phyloP scores from a whole-genome alignment of 2,888 invertebrate genomes.

The Dastarcus helophoroides region DNA sequence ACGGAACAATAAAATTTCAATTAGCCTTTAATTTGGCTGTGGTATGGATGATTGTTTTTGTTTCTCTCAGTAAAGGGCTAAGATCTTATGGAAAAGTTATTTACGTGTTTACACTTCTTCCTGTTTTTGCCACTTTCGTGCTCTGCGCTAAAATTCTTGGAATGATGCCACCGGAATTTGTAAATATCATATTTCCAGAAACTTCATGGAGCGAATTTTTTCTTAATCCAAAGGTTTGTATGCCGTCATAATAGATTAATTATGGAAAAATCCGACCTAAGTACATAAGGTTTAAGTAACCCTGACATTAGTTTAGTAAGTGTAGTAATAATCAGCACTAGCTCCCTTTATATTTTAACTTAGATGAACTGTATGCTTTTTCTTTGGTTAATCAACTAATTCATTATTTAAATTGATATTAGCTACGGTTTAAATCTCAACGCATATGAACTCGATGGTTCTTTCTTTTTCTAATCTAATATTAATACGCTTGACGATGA shows the following conservation, averaged over 20 bases:
- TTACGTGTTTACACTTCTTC: constrained; percentile 66
- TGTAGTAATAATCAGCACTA: no score
- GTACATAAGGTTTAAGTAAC: no score
- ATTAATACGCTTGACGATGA: no score
- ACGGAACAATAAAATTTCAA: constrained; percentile 69
- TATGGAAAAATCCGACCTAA: no score
- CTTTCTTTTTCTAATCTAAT: no score
- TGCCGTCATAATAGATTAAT: background rate
- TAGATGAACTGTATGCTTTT: no score
- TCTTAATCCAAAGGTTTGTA: constrained; percentile 63
- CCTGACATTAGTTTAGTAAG: no score
- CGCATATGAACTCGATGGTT: no score
- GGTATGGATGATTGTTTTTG: constrained; percentile 82
- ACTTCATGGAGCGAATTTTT: constrained; percentile 80
- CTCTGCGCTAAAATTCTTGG: constrained; percentile 64
- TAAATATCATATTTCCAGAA: constrained; percentile 62
- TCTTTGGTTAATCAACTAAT: no score
- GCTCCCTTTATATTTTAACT: no score
- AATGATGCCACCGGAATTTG: constrained; percentile 54
- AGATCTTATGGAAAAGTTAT: constrained; percentile 76
- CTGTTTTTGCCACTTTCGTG: constrained; percentile 63
- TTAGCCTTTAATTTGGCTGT: constrained; percentile 82
- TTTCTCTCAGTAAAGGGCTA: constrained; percentile 77
- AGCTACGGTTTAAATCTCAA: no score
- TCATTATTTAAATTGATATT: no score